Base-by-base conservation (phyloP, 2,113 vertebrate species). In the Muntiacus muntjak region DNA sequence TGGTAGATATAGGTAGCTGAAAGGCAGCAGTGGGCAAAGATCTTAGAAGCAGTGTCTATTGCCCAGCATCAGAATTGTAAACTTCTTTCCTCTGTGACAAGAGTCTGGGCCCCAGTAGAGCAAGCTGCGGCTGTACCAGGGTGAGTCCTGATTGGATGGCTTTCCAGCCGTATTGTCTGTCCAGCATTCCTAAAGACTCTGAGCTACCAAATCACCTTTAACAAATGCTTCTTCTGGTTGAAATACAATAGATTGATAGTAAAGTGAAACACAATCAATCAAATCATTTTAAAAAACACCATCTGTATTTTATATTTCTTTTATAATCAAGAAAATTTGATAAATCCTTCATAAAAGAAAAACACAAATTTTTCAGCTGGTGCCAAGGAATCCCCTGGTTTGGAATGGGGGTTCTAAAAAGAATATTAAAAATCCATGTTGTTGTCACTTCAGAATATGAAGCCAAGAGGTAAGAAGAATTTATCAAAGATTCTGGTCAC, bases 271-370 rank as follows among this genome's bases (percentile, higher is more conserved):
- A 76, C 62, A 9, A 88, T 50, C 62, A 12, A 88, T 55, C 19
- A 23, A 55, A 13, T 90, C 26, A 88, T 55, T 88, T 0, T 3
- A n/a, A n/a, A 67, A 88, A 88, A 62, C 26, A 33, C 1, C 7
- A 43, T 25, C 86, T 90, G 67, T 36, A 79, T 82, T 90, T 54
- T 36, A 55, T 50, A 87, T 94, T 89, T 81, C 7, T 90, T 57
- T 71, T 30, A 62, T 40, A 85, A 78, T 57, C 50, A 82, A 97
- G 45, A 55, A 94, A 95, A 85, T 89, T 78, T 89, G 91, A 86
- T 55, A 94, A 92, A 94, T 8, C 3, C 23, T 87, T 93, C 54
- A 79, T 54, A 86, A 89, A 89, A 89, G 30, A 62, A 94, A 95
- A 81, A 82, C 40, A 71, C 21, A 50, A 40, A 52, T 74, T 57